Percentiles rank a stretch among this genome's conserved stretches.
These are phyloP conservation scores for Neodontobutis hainanensis DNA, from an alignment of 2,113 vertebrate species.

Conservation along the genomic window DNA sequence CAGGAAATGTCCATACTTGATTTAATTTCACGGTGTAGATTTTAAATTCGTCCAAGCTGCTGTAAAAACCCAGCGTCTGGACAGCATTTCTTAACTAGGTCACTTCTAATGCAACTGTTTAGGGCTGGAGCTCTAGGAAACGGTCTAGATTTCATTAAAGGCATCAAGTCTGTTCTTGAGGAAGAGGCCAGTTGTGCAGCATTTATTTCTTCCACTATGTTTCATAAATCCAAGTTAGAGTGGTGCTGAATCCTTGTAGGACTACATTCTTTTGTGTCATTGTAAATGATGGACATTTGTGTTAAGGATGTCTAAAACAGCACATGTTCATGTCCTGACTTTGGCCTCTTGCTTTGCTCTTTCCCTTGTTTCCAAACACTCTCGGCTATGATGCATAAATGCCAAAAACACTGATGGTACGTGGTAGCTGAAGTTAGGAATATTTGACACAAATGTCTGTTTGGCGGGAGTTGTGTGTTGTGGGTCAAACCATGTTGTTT, in stretches of 20 bases:
- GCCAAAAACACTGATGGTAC: slow-evolving; percentile 5
- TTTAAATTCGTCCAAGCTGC: neutral
- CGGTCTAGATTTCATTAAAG: slow-evolving; percentile 1
- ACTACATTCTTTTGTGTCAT: slow-evolving; percentile 12
- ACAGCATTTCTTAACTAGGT: neutral
- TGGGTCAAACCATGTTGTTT: slow-evolving; percentile 50
- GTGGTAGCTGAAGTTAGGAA: slow-evolving; percentile 8
- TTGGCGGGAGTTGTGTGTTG: slow-evolving; percentile 32
- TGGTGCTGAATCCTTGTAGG: neutral
- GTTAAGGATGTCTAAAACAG: neutral
- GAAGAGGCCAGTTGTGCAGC: neutral
- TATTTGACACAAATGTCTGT: slow-evolving; percentile 24
- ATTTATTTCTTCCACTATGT: neutral
- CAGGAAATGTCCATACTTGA: neutral
- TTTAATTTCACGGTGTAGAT: neutral
- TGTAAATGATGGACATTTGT: slow-evolving; percentile 12
- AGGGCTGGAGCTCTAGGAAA: neutral
- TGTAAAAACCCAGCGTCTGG: neutral
- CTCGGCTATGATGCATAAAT: slow-evolving; percentile 28
- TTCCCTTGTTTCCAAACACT: slow-evolving; percentile 23
- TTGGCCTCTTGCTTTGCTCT: slow-evolving; percentile 10
- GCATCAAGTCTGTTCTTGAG: slow-evolving; percentile 2
- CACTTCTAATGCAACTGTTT: slow-evolving; percentile 1
- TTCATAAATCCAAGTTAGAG: neutral
- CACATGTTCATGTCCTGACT: slow-evolving; percentile 7